These are phyloP conservation scores for Borostomias antarcticus DNA, from an alignment of 2,797 vertebrate genomes.

Conservation along the genomic window DNA sequence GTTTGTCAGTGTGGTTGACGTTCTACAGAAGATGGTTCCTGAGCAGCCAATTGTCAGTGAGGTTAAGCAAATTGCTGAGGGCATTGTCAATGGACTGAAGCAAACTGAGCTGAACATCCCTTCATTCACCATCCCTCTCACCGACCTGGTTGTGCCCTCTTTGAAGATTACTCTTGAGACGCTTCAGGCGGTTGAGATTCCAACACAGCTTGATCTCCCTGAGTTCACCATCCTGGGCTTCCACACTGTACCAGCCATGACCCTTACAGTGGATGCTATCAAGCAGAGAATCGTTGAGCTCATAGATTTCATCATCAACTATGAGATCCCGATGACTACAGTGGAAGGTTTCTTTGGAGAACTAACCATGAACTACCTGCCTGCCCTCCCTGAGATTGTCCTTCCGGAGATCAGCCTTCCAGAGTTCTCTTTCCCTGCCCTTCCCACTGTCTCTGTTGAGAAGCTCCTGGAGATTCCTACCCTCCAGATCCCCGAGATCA, in stretches of 20 bases:
- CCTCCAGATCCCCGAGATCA: conserved; percentile 84
- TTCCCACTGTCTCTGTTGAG: conserved; percentile 82
- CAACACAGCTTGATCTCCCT: conserved; percentile 81
- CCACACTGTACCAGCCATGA: conserved; percentile 77
- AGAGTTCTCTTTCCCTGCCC: conserved; percentile 76
- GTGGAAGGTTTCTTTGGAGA: conserved; percentile 79
- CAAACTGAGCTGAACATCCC: conserved; percentile 77
- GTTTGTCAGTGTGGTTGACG: conserved; percentile 42
- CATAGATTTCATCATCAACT: conserved; percentile 80
- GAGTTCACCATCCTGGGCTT: conserved; percentile 82
- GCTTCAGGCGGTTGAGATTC: conserved; percentile 76
- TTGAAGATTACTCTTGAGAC: conserved; percentile 76
- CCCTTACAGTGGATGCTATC: conserved; percentile 82
- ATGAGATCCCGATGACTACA: conserved; percentile 75
- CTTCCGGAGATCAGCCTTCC: conserved; percentile 82
- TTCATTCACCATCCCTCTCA: conserved; percentile 84
- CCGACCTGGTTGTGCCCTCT: conserved; percentile 83
- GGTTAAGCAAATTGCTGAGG: conserved; percentile 64
- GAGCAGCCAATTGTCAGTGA: conserved; percentile 72
- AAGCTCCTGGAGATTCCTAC: conserved; percentile 75
- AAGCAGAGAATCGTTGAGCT: conserved; percentile 78
- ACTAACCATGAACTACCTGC: conserved; percentile 76
- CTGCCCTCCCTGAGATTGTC: conserved; percentile 74
- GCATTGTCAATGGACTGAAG: conserved; percentile 73
- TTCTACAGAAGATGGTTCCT: conserved; percentile 28